Percentiles rank a stretch among this genome's conserved stretches.
phyloP scores from a whole-genome alignment of 2,113 vertebrate species.

The Bambusicola thoracicus region DNA sequence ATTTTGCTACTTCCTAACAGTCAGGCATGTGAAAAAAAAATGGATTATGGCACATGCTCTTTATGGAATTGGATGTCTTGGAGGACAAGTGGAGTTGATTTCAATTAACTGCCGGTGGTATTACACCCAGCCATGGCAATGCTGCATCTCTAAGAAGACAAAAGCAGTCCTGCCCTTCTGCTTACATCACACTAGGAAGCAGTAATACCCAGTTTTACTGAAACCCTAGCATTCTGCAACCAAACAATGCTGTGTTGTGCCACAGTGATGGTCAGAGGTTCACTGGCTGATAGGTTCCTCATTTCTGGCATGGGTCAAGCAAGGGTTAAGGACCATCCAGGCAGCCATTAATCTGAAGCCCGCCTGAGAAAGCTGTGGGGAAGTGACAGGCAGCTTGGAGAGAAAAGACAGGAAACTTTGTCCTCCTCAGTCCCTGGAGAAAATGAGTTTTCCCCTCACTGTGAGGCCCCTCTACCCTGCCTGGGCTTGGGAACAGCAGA shows the following conservation, averaged over 20 bases:
- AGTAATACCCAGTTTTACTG: not conserved
- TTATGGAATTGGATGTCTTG: not conserved
- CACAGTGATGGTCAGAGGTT: not conserved
- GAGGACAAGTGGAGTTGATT: not conserved
- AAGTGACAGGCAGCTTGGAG: slow-evolving; percentile 56
- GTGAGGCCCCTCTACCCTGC: not conserved
- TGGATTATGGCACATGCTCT: not conserved
- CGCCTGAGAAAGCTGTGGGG: slow-evolving; percentile 5
- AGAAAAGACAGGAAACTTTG: slow-evolving; percentile 67
- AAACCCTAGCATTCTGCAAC: not conserved
- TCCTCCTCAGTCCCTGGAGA: slow-evolving; percentile 46
- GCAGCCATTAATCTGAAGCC: slow-evolving; percentile 17
- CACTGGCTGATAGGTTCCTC: not conserved
- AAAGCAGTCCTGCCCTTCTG: not conserved
- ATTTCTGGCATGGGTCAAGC: not conserved
- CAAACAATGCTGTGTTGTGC: not conserved
- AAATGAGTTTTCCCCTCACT: not conserved
- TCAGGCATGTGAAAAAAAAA: not conserved
- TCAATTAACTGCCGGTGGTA: not conserved
- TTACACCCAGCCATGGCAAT: not conserved
- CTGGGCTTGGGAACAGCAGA: slow-evolving; percentile 26
- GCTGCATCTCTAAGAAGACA: not conserved
- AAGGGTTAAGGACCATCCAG: slow-evolving; percentile 57
- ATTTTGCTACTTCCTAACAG: not conserved
- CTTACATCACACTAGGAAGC: not conserved